Evolutionary conservation across 2,113 vertebrate genomes (phyloP), one percentile per base, ranked within the genome.

Genomic region (Corythoichthys intestinalis): DNA sequence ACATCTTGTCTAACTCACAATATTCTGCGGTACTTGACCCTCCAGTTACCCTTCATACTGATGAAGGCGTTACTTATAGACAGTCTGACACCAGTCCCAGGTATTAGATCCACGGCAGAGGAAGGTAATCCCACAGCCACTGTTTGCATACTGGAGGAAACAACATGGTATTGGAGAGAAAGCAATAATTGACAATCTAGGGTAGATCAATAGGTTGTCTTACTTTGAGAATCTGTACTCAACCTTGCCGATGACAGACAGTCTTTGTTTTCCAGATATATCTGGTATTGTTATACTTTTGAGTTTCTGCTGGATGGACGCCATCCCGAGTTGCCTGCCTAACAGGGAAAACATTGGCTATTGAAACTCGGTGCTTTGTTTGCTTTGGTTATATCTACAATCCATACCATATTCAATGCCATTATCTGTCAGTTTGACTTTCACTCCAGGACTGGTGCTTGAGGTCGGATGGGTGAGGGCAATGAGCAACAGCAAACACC

Each of bases 341-440:
- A 47, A 62, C 68, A 4, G 0, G 4, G 71, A 52, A 17, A 20
- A 28, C 14, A 35, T 35, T 2, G 9, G 5, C 53, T 58, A 3
- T 63, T 12, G 2, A 67, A 65, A 41, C 4, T 57, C 6, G 17
- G 41, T 48, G 10, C 47, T 65, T 28, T 44, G 17, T 39, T 38
- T 6, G 34, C 12, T 13, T 7, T 34, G 17, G 2, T 47, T 3
- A 8, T 2, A 12, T 49, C 17, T 4, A 5, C 17, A 48, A 17
- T 44, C n/a, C 46, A 57, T 77, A 93, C 91, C 89, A 72, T 92
- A 92, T 47, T 92, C 90, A 41, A 92, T 73, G 38, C 87, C 91
- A 57, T 91, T 90, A 54, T 83, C 39, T 28, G 90, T 92, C 7
- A 93, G 68, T 69, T 70, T 85, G 73, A 90, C 84, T 69, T 86